Percentiles rank a stretch among this genome's conserved stretches.
Evolutionary conservation across 2,888 invertebrate species (phyloP).

Genomic region (Coleophora flavipennella): DNA sequence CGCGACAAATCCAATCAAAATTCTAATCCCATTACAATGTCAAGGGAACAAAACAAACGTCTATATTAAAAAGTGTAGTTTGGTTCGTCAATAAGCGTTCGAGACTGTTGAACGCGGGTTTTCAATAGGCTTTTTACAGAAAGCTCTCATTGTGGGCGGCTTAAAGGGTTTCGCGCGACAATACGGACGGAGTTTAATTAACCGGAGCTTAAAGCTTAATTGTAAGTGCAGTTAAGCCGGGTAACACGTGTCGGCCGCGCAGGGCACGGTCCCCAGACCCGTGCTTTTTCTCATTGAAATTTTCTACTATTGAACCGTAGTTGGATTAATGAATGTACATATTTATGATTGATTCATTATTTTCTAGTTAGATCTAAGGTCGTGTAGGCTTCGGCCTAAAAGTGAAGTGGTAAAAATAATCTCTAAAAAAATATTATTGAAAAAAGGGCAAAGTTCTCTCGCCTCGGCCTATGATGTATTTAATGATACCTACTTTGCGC

Average conservation of each 20-base stretch:
- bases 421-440: too few relatives aligned
- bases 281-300: conserved; percentile 47
- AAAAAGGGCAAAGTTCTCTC: too few relatives aligned
- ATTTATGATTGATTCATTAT: conserved; percentile 3
- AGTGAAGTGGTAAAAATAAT: too few relatives aligned
- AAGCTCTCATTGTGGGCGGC: conserved; percentile 53
- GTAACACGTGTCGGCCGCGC: conserved; percentile 62
- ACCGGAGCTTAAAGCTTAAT: conserved; percentile 68
- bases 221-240: conserved; percentile 65
- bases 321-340: conserved; percentile 12
- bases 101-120: conserved; percentile 15
- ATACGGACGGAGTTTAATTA: conserved; percentile 65
- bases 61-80: conserved; percentile 32
- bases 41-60: conserved; percentile 25
- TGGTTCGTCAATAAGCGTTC: conserved; percentile 33
- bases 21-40: conserved; percentile 30
- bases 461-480: too few relatives aligned
- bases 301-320: conserved; percentile 26
- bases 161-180: conserved; percentile 61
- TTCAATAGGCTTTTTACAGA: conserved; percentile 56
- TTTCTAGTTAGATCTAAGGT: background rate
- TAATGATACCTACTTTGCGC: too few relatives aligned
- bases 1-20: conserved; percentile 23
- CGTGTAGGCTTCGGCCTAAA: too few relatives aligned
- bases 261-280: conserved; percentile 35